Conservation (phyloP, 2,888 invertebrate species). For the Napeogenes sylphis region DNA sequence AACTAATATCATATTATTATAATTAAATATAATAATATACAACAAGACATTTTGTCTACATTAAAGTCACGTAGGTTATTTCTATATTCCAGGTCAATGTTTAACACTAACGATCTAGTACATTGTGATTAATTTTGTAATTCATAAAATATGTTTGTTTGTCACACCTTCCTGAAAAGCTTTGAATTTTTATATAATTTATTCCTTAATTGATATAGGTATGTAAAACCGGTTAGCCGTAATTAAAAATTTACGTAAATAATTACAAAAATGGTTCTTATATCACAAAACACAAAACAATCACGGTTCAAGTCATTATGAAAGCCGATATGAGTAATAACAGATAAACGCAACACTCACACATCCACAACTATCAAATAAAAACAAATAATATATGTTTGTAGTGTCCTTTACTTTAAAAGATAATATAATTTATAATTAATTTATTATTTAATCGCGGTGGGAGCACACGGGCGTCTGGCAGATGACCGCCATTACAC, state of each 20-base stretch:
- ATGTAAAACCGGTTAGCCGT: no score
- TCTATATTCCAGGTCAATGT: neutral
- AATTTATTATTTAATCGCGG: slow-evolving; percentile 25
- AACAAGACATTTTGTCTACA: no score
- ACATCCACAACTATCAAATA: neutral
- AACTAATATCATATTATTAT: no score
- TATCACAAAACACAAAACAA: neutral
- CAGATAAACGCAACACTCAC: neutral
- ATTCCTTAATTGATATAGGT: no score
- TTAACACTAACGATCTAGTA: neutral
- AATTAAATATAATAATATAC: no score
- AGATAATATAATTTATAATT: neutral
- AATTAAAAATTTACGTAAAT: neutral
- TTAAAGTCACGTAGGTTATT: neutral
- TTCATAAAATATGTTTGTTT: neutral
- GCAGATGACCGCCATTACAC: slow-evolving; percentile 67
- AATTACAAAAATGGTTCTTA: neutral
- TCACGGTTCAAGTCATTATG: slow-evolving; percentile 4
- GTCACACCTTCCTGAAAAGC: no score
- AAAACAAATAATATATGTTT: neutral
- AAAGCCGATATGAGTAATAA: slow-evolving; percentile 23
- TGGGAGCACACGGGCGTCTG: slow-evolving; percentile 58
- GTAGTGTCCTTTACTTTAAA: neutral
- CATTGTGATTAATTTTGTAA: neutral
- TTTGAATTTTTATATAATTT: no score